A percentile compares a stretch with the other conserved stretches of the same genome.
Conservation (phyloP, 2,797 vertebrate genomes). For the Allobates femoralis region DNA sequence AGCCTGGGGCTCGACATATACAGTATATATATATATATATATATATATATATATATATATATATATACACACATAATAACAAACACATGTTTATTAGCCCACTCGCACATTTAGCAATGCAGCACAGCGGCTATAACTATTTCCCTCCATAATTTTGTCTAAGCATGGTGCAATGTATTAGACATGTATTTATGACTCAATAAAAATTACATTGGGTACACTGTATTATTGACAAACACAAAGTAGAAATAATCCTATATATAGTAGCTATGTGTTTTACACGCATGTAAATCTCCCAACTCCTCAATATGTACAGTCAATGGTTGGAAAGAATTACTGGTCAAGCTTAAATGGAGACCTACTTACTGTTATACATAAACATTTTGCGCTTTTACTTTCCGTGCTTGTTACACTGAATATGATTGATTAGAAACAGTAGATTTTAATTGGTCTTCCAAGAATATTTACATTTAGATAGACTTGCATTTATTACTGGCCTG, state of each 20-base stretch:
- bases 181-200: not conserved
- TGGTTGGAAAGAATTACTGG: not conserved
- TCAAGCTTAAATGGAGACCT: not conserved
- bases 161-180: not conserved
- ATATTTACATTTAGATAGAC: conserved; percentile 28
- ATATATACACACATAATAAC: no score
- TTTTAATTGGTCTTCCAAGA: conserved; percentile 18
- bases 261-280: not conserved
- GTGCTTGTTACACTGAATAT: not conserved
- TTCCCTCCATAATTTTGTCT: not conserved
- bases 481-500: not conserved
- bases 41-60: no score
- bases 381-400: not conserved
- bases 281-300: not conserved
- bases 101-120: not conserved
- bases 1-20: no score
- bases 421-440: not conserved
- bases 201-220: not conserved
- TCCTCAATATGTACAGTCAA: not conserved
- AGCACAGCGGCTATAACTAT: not conserved
- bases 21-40: no score
- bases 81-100: not conserved
- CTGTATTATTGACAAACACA: no score
- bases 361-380: not conserved
- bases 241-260: not conserved